Conservation (phyloP, 2,888 invertebrate species). For the Epirrita christyi region DNA sequence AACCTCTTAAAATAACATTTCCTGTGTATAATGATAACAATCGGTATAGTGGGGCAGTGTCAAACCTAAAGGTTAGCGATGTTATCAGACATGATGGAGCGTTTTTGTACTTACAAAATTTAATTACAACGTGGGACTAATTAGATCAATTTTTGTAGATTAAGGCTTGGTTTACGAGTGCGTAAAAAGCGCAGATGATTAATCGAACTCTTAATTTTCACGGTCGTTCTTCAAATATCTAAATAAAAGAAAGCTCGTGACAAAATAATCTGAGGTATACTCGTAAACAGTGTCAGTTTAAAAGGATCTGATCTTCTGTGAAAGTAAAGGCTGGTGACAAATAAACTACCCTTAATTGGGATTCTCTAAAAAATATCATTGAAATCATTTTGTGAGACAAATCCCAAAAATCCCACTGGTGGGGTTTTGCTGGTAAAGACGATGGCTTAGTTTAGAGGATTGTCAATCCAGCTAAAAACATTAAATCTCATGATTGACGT, state of each 20-base stretch:
- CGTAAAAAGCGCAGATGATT: background rate
- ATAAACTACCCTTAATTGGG: too few relatives aligned
- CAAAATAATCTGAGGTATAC: background rate
- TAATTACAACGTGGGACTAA: slow-evolving; percentile 29
- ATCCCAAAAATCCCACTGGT: too few relatives aligned
- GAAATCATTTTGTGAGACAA: too few relatives aligned
- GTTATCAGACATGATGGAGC: slow-evolving; percentile 31
- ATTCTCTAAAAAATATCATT: too few relatives aligned
- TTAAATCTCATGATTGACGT: background rate
- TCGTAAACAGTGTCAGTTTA: too few relatives aligned
- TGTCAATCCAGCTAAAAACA: background rate
- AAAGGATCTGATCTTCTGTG: too few relatives aligned
- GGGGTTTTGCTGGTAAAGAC: too few relatives aligned
- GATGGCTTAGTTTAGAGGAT: too few relatives aligned
- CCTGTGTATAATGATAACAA: slow-evolving; percentile 23
- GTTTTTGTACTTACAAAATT: slow-evolving; percentile 22
- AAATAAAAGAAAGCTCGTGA: background rate
- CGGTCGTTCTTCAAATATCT: background rate
- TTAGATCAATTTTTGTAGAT: slow-evolving; percentile 17
- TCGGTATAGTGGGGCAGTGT: slow-evolving; percentile 21
- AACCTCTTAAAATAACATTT: slow-evolving; percentile 11
- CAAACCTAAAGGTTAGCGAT: slow-evolving; percentile 28
- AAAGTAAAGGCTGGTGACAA: too few relatives aligned
- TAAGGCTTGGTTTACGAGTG: slow-evolving; percentile 11
- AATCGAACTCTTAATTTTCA: background rate